A percentile compares a stretch with the other conserved stretches of the same genome.
phyloP scores from a whole-genome alignment of 2,797 vertebrate genomes.

The Cottoperca gobio region DNA sequence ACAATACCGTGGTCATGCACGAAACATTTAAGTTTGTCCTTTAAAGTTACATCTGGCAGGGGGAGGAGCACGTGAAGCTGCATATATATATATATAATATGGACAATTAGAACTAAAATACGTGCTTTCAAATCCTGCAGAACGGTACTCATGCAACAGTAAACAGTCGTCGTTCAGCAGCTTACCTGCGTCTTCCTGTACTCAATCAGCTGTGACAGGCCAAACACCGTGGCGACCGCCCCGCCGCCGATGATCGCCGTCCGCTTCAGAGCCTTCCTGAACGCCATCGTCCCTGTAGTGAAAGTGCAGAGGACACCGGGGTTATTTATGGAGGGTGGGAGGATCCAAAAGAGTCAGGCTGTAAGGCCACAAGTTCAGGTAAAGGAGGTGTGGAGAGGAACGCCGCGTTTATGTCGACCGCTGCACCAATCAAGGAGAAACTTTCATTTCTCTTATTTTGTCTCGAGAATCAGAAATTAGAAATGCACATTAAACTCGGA shows the following conservation, averaged over 20 bases:
- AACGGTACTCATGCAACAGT: neutral
- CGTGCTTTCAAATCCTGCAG: neutral
- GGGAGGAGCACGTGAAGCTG: neutral
- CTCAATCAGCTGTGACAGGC: slow-evolving; percentile 91
- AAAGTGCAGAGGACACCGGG: neutral
- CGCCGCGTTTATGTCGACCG: neutral
- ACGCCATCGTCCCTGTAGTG: slow-evolving; percentile 88
- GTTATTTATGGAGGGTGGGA: neutral
- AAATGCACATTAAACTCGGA: neutral
- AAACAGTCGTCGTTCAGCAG: neutral
- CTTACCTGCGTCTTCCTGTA: slow-evolving; percentile 90
- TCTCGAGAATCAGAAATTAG: neutral
- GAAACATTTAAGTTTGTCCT: neutral
- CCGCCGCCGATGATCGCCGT: slow-evolving; percentile 90
- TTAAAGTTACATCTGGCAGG: neutral
- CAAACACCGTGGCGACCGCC: slow-evolving; percentile 87
- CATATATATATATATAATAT: neutral
- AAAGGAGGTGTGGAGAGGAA: neutral
- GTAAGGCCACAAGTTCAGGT: neutral
- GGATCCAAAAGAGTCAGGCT: slow-evolving; percentile 25
- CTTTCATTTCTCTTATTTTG: no score
- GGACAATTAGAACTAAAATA: neutral
- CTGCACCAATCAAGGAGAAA: neutral
- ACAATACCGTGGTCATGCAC: neutral
- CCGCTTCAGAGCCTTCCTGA: slow-evolving; percentile 90